A percentile compares a stretch with the other conserved stretches of the same genome.
Evolutionary conservation across 2,888 invertebrate species (phyloP).

Genomic region (Coleophora flavipennella): DNA sequence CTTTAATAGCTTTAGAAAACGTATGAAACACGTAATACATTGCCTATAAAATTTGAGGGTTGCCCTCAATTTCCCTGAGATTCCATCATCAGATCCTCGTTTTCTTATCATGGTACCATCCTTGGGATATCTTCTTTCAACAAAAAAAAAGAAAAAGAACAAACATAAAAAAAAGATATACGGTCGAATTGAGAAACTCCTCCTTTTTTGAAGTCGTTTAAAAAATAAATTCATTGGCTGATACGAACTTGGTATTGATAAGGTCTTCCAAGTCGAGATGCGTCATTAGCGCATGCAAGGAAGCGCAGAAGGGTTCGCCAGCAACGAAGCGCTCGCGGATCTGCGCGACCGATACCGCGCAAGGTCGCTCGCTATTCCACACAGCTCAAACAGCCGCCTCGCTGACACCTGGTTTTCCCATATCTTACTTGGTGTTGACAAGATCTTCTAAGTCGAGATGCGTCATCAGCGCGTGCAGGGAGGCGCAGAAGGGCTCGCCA

Average conservation of each 20-base stretch:
- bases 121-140: too few species aligned
- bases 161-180: too few species aligned
- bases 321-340: slow-evolving; percentile 39
- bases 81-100: too few species aligned
- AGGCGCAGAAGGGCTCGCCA: slow-evolving; percentile 76
- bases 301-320: slow-evolving; percentile 76
- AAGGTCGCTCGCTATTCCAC: slow-evolving; percentile 52
- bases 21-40: too few species aligned
- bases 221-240: too few species aligned
- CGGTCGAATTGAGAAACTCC: too few species aligned
- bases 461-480: slow-evolving; percentile 77
- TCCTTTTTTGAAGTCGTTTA: too few species aligned
- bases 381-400: slow-evolving; percentile 58
- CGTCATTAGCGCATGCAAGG: slow-evolving; percentile 77
- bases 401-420: slow-evolving; percentile 39
- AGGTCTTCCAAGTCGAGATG: slow-evolving; percentile 80
- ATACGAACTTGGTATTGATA: slow-evolving; percentile 29
- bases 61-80: too few species aligned
- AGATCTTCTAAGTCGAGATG: slow-evolving; percentile 80
- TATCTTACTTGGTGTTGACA: slow-evolving; percentile 32
- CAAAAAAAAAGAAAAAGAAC: too few species aligned
- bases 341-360: slow-evolving; percentile 42
- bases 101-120: too few species aligned
- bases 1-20: too few species aligned
- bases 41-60: too few species aligned